Evolutionary conservation across 2,797 vertebrate genomes (phyloP).

Genomic region (Chelonia mydas): DNA sequence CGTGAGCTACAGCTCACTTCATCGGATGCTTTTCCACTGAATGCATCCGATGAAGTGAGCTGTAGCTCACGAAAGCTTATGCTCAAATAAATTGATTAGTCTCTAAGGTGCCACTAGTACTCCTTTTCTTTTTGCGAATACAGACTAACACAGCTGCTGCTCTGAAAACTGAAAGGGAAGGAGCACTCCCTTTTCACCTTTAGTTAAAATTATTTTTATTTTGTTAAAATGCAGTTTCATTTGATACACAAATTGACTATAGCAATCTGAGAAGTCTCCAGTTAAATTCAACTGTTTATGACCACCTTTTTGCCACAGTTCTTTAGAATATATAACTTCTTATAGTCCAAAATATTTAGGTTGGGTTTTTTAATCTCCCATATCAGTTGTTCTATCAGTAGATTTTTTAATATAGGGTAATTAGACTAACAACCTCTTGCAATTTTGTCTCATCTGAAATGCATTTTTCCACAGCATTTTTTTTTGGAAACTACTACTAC

Average conservation of each 20-base stretch:
- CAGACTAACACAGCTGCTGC: too few relatives aligned
- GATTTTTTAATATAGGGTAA: slow-evolving; percentile 61
- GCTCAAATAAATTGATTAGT: too few relatives aligned
- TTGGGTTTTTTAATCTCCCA: slow-evolving; percentile 53
- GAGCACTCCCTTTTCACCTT: not conserved
- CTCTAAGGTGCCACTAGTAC: too few relatives aligned
- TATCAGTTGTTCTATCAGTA: slow-evolving; percentile 39
- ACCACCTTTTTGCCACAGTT: not conserved
- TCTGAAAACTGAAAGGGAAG: not conserved
- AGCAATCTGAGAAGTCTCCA: not conserved
- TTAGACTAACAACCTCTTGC: slow-evolving; percentile 75
- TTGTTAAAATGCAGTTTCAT: not conserved
- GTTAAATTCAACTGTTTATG: slow-evolving; percentile 3
- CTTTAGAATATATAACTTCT: not conserved
- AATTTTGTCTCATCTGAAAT: slow-evolving; percentile 61
- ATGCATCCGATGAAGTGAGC: too few relatives aligned
- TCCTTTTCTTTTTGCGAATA: too few relatives aligned
- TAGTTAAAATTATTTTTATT: not conserved
- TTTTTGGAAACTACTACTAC: slow-evolving; percentile 32
- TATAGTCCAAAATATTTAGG: slow-evolving; percentile 49
- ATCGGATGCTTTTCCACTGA: too few relatives aligned
- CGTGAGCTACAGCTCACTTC: too few relatives aligned
- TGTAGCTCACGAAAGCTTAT: too few relatives aligned
- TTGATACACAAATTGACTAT: not conserved
- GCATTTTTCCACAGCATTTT: not conserved